These are phyloP conservation scores for Nibea coibor DNA, from an alignment of 2,113 vertebrate genomes.

Conservation along the genomic window DNA sequence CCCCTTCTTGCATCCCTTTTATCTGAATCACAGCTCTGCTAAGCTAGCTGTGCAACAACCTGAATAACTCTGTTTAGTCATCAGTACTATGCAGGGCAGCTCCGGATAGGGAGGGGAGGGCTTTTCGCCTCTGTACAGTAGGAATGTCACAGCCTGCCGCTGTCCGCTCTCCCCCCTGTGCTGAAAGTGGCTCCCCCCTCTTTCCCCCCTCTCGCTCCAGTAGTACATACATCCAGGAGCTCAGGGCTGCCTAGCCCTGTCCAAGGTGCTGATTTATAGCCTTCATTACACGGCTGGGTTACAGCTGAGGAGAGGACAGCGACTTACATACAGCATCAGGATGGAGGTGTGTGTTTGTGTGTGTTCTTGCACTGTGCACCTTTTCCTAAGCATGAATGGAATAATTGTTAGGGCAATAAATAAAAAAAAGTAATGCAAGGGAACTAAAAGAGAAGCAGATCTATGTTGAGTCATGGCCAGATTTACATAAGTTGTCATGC, in stretches of 20 bases:
- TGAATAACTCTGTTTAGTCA: constrained; percentile 77
- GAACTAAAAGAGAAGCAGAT: constrained; percentile 22
- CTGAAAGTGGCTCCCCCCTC: constrained; percentile 43
- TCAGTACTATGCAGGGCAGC: constrained; percentile 59
- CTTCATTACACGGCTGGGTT: constrained; percentile 73
- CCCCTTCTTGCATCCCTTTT: constrained; percentile 30
- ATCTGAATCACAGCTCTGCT: constrained; percentile 58
- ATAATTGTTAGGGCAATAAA: constrained; percentile 29
- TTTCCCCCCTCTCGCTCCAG: constrained; percentile 6
- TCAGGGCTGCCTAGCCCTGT: constrained; percentile 65
- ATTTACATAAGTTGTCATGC: constrained; percentile 51
- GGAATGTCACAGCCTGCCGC: constrained; percentile 65
- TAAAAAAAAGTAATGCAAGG: constrained; percentile 11
- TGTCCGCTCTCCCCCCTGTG: constrained; percentile 52
- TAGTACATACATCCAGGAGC: constrained; percentile 25
- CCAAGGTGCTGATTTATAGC: constrained; percentile 82
- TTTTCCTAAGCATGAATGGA: constrained; percentile 37
- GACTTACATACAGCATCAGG: constrained; percentile 41
- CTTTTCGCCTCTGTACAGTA: constrained; percentile 54
- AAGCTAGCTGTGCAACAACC: constrained; percentile 69
- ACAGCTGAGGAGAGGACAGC: constrained; percentile 48
- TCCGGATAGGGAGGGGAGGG: constrained; percentile 42
- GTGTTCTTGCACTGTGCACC: constrained; percentile 1
- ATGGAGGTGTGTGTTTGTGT: constrained; percentile 25
- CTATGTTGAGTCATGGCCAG: constrained; percentile 28